Base-by-base conservation (phyloP, 2,888 invertebrate species). In the Morpho helenor region DNA sequence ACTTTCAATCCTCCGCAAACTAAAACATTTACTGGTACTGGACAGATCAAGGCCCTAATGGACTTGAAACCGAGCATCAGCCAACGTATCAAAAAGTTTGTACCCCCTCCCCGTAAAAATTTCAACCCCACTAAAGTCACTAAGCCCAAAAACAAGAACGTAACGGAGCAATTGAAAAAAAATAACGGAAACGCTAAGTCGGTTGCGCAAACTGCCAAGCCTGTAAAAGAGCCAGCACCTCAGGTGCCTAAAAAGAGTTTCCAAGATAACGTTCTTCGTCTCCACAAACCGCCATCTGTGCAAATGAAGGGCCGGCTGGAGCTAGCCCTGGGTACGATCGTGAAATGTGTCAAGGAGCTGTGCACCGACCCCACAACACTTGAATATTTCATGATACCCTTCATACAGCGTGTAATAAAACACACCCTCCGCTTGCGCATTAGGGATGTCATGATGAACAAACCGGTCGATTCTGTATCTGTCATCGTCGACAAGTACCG, bases 251-350 rank as follows among this genome's bases (percentile, higher is more conserved):
- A 51, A 44, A 53, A 52, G 7, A 46, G 51, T 9, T 46, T 41
- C 6, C 61, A 61, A 6, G 63, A 68, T 48, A 48, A 61, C 43
- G 61, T 76, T 62, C 66, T 80, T 59, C 68, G 66, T 49, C 66
- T 76, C 7, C 74, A 79, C 66, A 60, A 64, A 40, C 67, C 65
- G 57, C 82, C 84, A 3, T 65, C 74, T 44, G 68, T 67, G 46
- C 77, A 77, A 65, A 60, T 83, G 64, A 71, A 63, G 39, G 86
- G 87, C 44, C 80, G 87, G n/a, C 64, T 89, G 58, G 87, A 87
- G 71, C 66, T 86, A 56, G 82, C 81, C 22, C 66, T 89, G 53
- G 87, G 88, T 56, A 57, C 49, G 45, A 74, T 89, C 47, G 61
- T 86, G 57, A 85, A 83, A 70, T 72, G 80, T 40, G 66, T 86